Conservation (phyloP, 1,140 invertebrate species). For the Leptinotarsa defecta region DNA sequence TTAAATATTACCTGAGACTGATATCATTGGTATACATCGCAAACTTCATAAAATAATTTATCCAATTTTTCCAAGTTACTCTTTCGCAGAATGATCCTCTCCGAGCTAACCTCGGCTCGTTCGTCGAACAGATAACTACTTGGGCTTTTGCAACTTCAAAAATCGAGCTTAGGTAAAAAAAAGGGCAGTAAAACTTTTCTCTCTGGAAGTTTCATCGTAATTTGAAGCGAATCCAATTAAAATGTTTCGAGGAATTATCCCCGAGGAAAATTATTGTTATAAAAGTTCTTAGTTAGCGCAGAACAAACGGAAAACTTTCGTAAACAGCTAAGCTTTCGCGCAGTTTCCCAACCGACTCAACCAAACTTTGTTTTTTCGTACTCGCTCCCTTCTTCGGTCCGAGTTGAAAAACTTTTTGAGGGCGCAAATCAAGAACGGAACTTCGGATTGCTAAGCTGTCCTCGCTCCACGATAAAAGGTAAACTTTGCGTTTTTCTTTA, state of each 20-base stretch:
- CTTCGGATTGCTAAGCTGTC: neutral
- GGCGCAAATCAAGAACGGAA: slow-evolving; percentile 8
- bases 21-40: no score
- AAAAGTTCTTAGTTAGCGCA: neutral
- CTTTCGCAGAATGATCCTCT: no score
- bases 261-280: neutral
- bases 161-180: neutral
- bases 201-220: slow-evolving; percentile 2
- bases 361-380: neutral
- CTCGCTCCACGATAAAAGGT: neutral
- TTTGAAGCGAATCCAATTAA: slow-evolving; percentile 3
- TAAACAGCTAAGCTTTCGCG: slow-evolving; percentile 2
- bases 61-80: no score
- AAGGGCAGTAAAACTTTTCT: neutral
- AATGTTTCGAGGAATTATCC: slow-evolving; percentile 8
- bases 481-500: neutral
- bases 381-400: neutral
- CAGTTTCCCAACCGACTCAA: neutral
- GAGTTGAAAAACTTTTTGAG: neutral
- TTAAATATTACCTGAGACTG: no score
- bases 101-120: no score
- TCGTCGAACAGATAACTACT: neutral
- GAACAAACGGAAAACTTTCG: slow-evolving; percentile 1
- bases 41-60: no score
- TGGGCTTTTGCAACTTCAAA: neutral